phyloP scores from a whole-genome alignment of 2,113 vertebrate genomes.

The Silurus meridionalis region DNA sequence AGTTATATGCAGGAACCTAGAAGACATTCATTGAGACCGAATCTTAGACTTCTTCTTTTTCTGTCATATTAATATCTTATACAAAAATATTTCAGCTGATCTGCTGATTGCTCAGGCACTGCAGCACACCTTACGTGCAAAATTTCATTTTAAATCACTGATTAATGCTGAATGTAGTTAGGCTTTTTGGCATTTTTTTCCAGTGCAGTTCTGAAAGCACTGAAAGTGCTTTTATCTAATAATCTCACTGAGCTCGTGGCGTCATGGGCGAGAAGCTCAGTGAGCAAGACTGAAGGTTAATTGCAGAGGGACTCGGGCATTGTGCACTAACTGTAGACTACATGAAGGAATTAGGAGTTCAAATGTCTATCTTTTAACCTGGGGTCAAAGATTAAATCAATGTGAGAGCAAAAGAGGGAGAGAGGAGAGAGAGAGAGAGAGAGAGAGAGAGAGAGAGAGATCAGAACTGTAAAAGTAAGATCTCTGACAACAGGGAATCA shows the following conservation, averaged over 20 bases:
- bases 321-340: conserved; percentile 36
- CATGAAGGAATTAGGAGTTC: conserved; percentile 35
- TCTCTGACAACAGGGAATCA: conserved; percentile 20
- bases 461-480: conserved; percentile 21
- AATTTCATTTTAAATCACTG: not conserved
- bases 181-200: not conserved
- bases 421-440: not conserved
- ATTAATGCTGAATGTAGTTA: not conserved
- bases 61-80: not conserved
- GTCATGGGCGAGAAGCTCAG: conserved; percentile 14
- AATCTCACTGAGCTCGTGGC: conserved; percentile 26
- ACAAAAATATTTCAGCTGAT: conserved; percentile 6
- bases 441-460: not conserved
- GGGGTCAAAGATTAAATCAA: conserved; percentile 41
- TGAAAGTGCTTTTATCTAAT: conserved; percentile 41
- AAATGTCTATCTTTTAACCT: conserved; percentile 46
- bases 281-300: conserved; percentile 43
- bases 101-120: not conserved
- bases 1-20: not conserved
- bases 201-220: conserved; percentile 7
- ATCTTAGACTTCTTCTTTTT: not conserved
- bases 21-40: not conserved
- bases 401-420: not conserved
- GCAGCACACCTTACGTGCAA: not conserved
- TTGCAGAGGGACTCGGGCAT: conserved; percentile 35